Conservation (phyloP, 2,113 vertebrate genomes). For the Cebus imitator region DNA sequence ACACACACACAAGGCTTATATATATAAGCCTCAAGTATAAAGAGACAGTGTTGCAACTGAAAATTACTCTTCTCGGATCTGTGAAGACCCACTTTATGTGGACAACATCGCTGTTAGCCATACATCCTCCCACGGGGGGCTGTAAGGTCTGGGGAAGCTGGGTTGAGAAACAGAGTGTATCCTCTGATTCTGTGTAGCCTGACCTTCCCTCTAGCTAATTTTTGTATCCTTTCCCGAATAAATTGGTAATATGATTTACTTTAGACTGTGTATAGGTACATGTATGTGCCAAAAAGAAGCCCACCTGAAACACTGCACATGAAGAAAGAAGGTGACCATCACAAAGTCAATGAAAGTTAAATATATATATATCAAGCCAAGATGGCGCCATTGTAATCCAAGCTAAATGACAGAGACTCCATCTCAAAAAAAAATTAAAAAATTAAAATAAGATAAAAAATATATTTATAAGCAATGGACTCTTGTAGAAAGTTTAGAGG, state of each 20-base stretch:
- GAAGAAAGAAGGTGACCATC: not conserved
- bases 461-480: not conserved
- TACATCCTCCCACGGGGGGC: not conserved
- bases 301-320: not conserved
- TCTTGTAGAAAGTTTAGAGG: constrained; percentile 9
- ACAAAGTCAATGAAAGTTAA: not conserved
- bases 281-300: not conserved
- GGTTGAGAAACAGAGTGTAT: not conserved
- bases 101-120: not conserved
- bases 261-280: not conserved
- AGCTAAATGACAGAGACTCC: no score
- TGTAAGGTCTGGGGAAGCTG: not conserved
- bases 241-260: not conserved
- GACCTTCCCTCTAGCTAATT: not conserved
- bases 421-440: no score
- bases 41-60: not conserved
- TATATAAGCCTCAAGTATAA: not conserved
- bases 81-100: not conserved
- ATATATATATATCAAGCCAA: not conserved
- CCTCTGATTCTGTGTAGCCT: not conserved
- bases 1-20: not conserved
- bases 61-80: not conserved
- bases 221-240: not conserved
- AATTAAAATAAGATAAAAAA: not conserved
- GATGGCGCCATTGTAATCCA: no score